Evolutionary conservation across 2,797 vertebrate species (phyloP), one percentile per base, ranked within the genome.

Genomic region (Nyctibius grandis): DNA sequence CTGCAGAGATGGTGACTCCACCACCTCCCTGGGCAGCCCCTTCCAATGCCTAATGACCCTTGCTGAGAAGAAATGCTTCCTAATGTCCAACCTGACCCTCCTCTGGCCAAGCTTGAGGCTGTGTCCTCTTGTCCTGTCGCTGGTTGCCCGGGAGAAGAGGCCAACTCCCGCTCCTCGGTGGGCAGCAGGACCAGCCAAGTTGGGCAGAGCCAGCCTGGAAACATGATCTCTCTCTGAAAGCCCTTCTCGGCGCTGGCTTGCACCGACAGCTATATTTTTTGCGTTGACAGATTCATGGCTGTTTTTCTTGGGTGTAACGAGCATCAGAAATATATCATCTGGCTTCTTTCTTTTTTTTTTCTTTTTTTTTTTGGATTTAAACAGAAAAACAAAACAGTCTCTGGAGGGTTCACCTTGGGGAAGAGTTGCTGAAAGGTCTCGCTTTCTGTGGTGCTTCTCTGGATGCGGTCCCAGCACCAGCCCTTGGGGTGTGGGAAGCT

Each of bases 271-370:
- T 88, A 4, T 67, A 59, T 74, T 81, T 85, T 38, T 36, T 67
- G 89, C 3, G 12, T 67, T 81, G 94, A 70, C 26, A 65, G 92
- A 89, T 79, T 40, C 45, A 13, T 6, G 82, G 82, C 75, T 94
- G 79, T 69, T 91, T 91, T 88, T 31, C 76, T 93, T 93, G 94
- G 95, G 88, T 94, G 92, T 82, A 73, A 82, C 79, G 72, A 48
- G 75, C 75, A 69, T 88, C 74, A 11, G 70, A 85, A 65, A 65
- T 33, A 20, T 0, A 9, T 78, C 5, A 2, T 73, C 73, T 88
- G 94, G 83, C 60, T 90, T 18, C 59, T 90, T 73, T 60, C 54
- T 78, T 54, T 2, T 2, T 12, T 42, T 42, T 54, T 20, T 54
- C 59, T 17, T 25, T 18, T 18, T 31, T 31, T 15, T 5, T 51